Percentiles rank a stretch among this genome's conserved stretches.
Evolutionary conservation across 2,113 vertebrate species (phyloP).

Genomic region (Lichenostomus cassidix): DNA sequence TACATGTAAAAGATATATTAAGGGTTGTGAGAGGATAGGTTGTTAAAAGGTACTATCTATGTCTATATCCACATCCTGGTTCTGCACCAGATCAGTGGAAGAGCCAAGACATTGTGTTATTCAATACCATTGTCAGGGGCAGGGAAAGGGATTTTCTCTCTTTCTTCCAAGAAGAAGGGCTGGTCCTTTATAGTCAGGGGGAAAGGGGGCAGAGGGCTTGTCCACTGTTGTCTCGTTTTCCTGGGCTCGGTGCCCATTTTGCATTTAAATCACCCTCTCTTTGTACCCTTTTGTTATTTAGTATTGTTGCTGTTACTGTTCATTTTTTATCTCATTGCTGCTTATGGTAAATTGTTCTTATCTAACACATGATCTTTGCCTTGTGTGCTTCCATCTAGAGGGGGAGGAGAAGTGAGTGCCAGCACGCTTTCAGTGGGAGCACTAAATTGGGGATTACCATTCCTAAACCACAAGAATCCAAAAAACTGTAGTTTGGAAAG

Average conservation of each 20-base stretch:
- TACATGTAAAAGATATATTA: background rate
- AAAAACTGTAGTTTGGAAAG: background rate
- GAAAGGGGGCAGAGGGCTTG: background rate
- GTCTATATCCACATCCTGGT: background rate
- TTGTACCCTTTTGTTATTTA: background rate
- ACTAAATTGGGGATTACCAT: background rate
- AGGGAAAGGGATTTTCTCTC: background rate
- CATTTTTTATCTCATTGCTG: background rate
- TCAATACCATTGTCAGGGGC: background rate
- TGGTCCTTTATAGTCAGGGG: background rate
- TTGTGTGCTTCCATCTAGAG: background rate
- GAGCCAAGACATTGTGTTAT: background rate
- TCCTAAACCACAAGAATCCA: background rate
- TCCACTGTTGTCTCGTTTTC: background rate
- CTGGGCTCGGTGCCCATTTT: background rate
- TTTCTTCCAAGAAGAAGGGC: rapidly evolving
- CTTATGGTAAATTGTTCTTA: background rate
- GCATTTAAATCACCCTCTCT: background rate
- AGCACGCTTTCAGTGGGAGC: background rate
- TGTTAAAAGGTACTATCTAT: background rate
- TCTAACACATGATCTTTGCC: background rate
- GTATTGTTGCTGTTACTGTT: background rate
- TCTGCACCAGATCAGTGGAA: background rate
- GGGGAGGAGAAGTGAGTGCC: background rate
- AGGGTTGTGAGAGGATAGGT: background rate